phyloP scores from a whole-genome alignment of 2,888 invertebrate species.

The Phasia obesa region DNA sequence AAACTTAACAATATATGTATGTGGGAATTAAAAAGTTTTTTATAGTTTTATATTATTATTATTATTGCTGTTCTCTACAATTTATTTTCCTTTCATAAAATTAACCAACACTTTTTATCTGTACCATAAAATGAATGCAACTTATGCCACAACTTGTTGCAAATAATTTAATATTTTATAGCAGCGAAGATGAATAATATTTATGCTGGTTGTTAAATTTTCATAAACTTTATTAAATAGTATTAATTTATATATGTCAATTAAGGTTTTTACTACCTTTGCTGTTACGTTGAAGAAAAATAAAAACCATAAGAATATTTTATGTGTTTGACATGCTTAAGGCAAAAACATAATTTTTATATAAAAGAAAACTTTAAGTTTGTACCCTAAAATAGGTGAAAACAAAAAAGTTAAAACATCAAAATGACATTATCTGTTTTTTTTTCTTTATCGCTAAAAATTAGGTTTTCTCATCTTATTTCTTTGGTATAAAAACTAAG shows the following conservation, averaged over 20 bases:
- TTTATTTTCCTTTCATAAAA: constrained; percentile 39
- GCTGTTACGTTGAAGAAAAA: not conserved
- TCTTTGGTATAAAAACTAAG: not conserved
- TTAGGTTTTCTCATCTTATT: not conserved
- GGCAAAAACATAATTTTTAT: constrained; percentile 42
- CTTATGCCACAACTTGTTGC: not conserved
- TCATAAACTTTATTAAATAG: constrained; percentile 34
- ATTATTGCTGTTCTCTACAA: not conserved
- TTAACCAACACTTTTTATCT: constrained; percentile 27
- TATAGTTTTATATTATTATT: not conserved
- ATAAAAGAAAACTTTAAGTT: constrained; percentile 39
- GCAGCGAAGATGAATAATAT: constrained; percentile 13
- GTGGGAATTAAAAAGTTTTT: no score
- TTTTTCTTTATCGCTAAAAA: constrained; percentile 23
- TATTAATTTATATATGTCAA: constrained; percentile 35
- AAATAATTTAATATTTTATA: constrained; percentile 8
- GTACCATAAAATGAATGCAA: not conserved
- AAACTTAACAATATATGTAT: constrained; percentile 10
- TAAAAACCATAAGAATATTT: not conserved
- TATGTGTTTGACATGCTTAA: constrained; percentile 3
- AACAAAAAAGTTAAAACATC: constrained; percentile 12
- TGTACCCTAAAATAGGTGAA: constrained; percentile 2
- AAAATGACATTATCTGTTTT: constrained; percentile 58
- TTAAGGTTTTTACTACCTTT: not conserved
- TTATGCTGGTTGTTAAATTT: constrained; percentile 2